These are phyloP conservation scores for Pristionchus mayeri DNA, from an alignment of 2,888 invertebrate genomes.

Conservation along the genomic window DNA sequence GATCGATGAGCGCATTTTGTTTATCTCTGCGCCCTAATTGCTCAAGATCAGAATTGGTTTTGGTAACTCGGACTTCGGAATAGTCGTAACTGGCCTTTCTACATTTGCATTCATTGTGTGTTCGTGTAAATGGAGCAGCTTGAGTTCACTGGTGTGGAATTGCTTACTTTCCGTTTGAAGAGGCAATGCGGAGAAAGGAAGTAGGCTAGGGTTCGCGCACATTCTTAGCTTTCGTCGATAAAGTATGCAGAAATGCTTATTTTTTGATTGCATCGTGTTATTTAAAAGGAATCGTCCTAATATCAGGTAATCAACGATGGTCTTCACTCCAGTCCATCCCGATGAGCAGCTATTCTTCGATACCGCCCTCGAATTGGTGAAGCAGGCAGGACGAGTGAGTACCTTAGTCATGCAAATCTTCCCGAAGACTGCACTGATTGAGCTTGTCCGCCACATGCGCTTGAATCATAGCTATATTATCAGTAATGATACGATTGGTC, in stretches of 20 bases:
- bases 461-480: no score
- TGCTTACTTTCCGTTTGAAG: background rate
- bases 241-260: no score
- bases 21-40: no score
- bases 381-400: slow-evolving; percentile 68
- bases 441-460: no score
- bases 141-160: background rate
- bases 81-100: no score
- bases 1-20: background rate
- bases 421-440: background rate
- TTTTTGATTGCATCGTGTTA: background rate
- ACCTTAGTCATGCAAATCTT: background rate
- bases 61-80: no score
- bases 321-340: slow-evolving; percentile 58
- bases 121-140: no score
- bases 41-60: background rate
- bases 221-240: no score
- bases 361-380: slow-evolving; percentile 65
- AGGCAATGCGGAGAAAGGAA: background rate
- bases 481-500: background rate
- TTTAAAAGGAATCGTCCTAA: background rate
- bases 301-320: slow-evolving; percentile 55
- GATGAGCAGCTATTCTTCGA: slow-evolving; percentile 66
- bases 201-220: slow-evolving; percentile 11
- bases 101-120: no score